Conservation (phyloP, 2,113 vertebrate species). For the Phalacrocorax carbo region DNA sequence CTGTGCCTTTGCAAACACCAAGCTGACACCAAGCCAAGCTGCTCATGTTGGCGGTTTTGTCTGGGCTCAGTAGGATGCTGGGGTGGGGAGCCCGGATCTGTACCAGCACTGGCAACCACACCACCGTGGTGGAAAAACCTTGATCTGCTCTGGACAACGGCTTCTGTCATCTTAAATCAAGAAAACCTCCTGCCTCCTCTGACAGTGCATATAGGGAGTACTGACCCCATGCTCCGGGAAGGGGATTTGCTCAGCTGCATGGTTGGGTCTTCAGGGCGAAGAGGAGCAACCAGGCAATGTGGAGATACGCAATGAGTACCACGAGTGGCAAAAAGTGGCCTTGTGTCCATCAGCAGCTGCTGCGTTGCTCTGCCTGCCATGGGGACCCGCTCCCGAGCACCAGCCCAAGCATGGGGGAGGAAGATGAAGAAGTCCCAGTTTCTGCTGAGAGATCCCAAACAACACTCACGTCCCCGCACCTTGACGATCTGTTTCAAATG, state of each 20-base stretch:
- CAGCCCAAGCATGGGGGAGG: not conserved
- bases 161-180: not conserved
- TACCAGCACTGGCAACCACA: not conserved
- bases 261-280: not conserved
- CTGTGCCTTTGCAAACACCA: not conserved
- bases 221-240: fast-evolving
- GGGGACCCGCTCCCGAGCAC: not conserved
- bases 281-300: not conserved
- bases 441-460: not conserved
- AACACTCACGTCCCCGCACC: not conserved
- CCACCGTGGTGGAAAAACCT: not conserved
- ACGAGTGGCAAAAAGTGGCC: not conserved
- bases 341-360: not conserved
- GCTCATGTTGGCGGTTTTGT: not conserved
- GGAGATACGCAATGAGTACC: not conserved
- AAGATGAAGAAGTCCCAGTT: not conserved
- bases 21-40: not conserved
- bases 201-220: not conserved
- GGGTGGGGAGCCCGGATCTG: not conserved
- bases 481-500: not conserved
- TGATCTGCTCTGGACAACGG: not conserved
- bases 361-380: not conserved
- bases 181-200: fast-evolving
- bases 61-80: not conserved
- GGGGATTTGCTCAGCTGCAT: not conserved